Evolutionary conservation across 2,113 vertebrate genomes (phyloP).

Genomic region (Chloebia gouldiae): DNA sequence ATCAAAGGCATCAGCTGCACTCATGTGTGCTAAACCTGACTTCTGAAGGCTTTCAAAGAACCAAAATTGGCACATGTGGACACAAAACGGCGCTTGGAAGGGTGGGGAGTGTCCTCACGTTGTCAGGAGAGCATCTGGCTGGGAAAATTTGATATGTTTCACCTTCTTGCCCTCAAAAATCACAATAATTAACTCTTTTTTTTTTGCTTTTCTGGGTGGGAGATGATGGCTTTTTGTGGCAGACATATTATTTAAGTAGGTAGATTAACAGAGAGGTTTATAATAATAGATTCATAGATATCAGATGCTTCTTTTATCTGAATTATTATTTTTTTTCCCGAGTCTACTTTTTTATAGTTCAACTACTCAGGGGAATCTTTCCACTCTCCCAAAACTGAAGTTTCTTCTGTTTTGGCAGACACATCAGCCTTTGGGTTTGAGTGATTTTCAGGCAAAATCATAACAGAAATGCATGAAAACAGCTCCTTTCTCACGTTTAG

Average conservation of each 20-base stretch:
- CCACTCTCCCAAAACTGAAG: neutral
- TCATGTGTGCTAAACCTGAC: neutral
- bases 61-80: neutral
- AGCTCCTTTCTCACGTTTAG: neutral
- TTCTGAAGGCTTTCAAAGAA: conserved; percentile 25
- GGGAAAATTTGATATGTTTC: neutral
- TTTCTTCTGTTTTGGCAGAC: neutral
- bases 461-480: neutral
- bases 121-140: neutral
- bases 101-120: neutral
- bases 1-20: neutral
- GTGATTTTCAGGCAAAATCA: neutral
- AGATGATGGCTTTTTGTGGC: neutral
- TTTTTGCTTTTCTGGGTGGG: neutral
- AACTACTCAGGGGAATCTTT: neutral
- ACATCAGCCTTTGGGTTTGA: neutral
- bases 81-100: neutral
- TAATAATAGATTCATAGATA: neutral
- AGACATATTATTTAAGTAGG: neutral
- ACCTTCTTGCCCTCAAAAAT: neutral
- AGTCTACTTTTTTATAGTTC: neutral
- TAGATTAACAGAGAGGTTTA: neutral
- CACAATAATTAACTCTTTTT: neutral
- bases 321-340: neutral
- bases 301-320: neutral